Base-by-base conservation (phyloP, 2,888 invertebrate genomes). In the Anoplius nigerrimus region DNA sequence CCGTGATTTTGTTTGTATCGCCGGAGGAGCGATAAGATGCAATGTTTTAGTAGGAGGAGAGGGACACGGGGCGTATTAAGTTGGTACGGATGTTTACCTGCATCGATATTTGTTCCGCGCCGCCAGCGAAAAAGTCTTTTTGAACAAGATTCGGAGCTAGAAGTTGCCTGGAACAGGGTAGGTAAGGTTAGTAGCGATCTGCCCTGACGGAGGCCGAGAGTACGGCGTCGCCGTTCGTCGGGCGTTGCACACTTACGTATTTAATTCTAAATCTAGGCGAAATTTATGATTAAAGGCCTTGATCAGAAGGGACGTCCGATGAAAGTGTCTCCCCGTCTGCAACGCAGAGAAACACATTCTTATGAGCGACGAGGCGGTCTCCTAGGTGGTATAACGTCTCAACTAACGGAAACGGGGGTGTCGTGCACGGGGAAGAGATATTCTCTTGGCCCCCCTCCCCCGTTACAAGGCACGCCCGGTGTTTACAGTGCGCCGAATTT, bases 231-330 rank as follows among this genome's bases (percentile, higher is more conserved):
- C n/a, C n/a, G n/a, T n/a, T n/a, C n/a, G n/a, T n/a, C n/a, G n/a
- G n/a, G 34, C 8, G 8, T 11, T 34, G 4, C 34, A 34, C 91
- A 95, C 96, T 96, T 91, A 97, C 96, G 97, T 95, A 91, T 97
- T 97, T 92, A 97, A 94, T 93, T 97, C 97, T 91, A 97, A 93
- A 91, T 97, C 97, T 91, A 97, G 92, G 89, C 97, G 95, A 92
- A 97, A 97, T 92, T 96, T 97, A 91, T 97, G 96, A 91, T 95
- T 97, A 92, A 97, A 97, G 90, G 97, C 97, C 92, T 97, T 97
- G 92, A 97, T 97, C 92, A 97, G 94, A 90, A 97, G 94, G 89
- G 97, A 97, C 87, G 97, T 97, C 89, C 96, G 94, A 90, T 97
- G 97, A 91, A 94, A 96, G 90, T 97, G 97, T 92, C 97, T 97